Base-by-base conservation (phyloP, 2,113 vertebrate species). In the Mesoclemmys tuberculata region DNA sequence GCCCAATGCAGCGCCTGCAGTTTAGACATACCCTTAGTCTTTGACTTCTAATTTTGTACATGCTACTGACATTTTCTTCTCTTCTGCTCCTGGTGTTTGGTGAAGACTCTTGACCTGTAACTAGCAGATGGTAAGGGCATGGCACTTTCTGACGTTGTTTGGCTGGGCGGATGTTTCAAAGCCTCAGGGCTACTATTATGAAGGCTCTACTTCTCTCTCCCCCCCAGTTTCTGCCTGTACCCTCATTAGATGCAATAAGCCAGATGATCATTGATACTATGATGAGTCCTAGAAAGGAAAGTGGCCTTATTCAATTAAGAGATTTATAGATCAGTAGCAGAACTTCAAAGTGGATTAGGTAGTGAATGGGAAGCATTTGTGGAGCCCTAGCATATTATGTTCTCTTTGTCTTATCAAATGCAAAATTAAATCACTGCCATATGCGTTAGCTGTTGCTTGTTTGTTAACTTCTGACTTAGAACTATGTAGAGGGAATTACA, bases 271-370 rank as follows among this genome's bases (percentile, higher is more conserved):
- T 71, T 38, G n/a, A 21, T 38, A 22, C n/a, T 38, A 4, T 71
- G 68, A n/a, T 10, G 8, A 8, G 7, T 56, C 55, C 24, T 52
- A 85, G 71, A 54, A 86, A 8, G 0, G 0, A 6, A n/a, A 77
- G 3, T 75, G n/a, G 48, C 12, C 79, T 77, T 90, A 11, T 90
- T 85, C n/a, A 11, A 35, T 26, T 10, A 26, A 14, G 79, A 48
- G 35, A 44, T 68, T 21, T 26, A 22, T n/a, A 68, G 46, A 83
- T 29, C 35, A 80, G 38, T 75, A 75, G 13, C 35, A 68, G 71
- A 10, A 52, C 21, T 48, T 88, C 61, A 55, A 82, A 51, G 12
- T 44, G 16, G 7, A 38, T 80, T 8, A 26, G 1, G 7, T 4
- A 52, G 24, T 5, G 55, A 51, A 41, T 29, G 22, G 5, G 5